phyloP scores from a whole-genome alignment of 2,113 vertebrate genomes.

The Phoxinus phoxinus region DNA sequence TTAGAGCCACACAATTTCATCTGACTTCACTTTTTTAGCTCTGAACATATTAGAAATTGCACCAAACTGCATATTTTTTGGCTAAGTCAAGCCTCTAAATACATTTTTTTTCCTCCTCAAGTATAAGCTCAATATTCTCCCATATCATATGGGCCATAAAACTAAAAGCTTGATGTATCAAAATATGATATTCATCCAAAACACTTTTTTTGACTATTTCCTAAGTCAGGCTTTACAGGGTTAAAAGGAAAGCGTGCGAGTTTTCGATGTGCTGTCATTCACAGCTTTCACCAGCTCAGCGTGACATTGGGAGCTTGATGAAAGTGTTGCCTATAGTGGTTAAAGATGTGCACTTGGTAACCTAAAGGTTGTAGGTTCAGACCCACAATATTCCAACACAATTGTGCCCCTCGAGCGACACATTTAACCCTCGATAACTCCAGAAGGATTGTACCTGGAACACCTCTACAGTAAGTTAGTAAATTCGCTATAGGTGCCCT shows the following conservation, averaged over 20 bases:
- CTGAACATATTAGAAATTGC: background rate
- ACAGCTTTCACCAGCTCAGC: background rate
- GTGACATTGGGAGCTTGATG: background rate
- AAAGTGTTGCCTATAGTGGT: background rate
- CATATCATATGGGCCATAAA: background rate
- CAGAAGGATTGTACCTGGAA: background rate
- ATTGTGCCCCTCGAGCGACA: no score
- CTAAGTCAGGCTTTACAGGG: background rate
- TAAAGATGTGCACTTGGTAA: background rate
- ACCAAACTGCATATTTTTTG: background rate
- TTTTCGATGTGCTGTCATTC: background rate
- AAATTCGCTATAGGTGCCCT: background rate
- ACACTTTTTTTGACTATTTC: no score
- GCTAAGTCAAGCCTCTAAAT: no score
- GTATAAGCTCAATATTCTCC: background rate
- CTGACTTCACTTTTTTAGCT: background rate
- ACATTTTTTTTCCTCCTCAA: no score
- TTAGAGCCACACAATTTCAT: no score
- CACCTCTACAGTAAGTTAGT: background rate
- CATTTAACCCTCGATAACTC: background rate
- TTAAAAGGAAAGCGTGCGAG: background rate
- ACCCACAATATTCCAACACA: no score
- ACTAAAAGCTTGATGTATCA: background rate
- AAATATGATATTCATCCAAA: background rate
- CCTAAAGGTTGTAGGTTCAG: conserved; percentile 10